Evolutionary conservation across 37 sponge, comb jelly and placozoan genomes (phyloP).

Genomic region (Hormiphora californensis): DNA sequence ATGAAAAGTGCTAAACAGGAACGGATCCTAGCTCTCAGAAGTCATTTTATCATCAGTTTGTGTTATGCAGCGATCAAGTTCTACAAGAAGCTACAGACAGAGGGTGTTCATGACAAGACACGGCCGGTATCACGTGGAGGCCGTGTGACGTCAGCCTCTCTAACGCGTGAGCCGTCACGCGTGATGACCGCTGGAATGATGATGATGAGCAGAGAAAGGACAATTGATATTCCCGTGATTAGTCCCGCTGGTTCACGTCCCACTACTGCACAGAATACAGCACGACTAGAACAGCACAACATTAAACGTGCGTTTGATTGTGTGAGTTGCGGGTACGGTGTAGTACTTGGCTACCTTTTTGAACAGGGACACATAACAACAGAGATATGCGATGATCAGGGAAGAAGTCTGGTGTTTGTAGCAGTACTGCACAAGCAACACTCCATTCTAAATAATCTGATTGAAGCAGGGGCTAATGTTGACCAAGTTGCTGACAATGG

Average conservation of each 20-base stretch:
- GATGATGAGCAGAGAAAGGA: neutral
- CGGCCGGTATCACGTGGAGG: neutral
- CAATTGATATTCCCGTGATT: too few species aligned
- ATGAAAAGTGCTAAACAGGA: neutral
- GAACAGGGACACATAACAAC: neutral
- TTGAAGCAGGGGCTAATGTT: neutral
- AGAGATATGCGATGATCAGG: neutral
- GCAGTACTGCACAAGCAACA: conserved; percentile 23
- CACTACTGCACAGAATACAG: conserved; percentile 11
- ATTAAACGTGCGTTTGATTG: conserved; percentile 4
- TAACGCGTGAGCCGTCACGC: neutral
- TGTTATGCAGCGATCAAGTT: conserved; percentile 19
- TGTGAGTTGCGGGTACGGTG: neutral
- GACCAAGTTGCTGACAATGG: conserved; percentile 24
- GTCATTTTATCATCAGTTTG: neutral
- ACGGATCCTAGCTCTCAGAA: neutral
- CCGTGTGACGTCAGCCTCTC: neutral
- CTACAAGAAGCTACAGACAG: neutral
- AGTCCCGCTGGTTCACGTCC: too few species aligned
- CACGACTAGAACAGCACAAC: conserved; percentile 7
- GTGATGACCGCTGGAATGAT: neutral
- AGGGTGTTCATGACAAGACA: neutral
- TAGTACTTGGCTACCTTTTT: neutral
- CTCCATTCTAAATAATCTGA: neutral
- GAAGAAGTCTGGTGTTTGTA: neutral